Evolutionary conservation across 2,888 invertebrate species (phyloP).

Genomic region (Agrilus mali): DNA sequence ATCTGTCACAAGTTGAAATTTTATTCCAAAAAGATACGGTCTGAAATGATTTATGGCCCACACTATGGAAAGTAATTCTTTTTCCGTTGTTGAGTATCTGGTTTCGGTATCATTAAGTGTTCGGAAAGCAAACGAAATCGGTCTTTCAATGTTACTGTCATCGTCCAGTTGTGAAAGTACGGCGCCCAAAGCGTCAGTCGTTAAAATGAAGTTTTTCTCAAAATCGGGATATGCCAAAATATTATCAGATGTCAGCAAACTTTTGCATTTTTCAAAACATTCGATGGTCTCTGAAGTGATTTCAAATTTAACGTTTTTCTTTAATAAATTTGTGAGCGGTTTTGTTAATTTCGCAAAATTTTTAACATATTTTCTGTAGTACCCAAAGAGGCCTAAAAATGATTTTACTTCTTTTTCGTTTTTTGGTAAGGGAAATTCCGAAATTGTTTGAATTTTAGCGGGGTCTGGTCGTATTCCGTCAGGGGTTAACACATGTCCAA

Average conservation of each 20-base stretch:
- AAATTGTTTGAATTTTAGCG: slow-evolving; percentile 16
- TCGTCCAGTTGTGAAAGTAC: slow-evolving; percentile 16
- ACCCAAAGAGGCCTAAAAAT: slow-evolving; percentile 14
- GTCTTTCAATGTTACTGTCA: slow-evolving; percentile 9
- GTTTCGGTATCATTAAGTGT: slow-evolving; percentile 13
- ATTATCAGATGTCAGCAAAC: slow-evolving; percentile 6
- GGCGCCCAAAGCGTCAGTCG: slow-evolving; percentile 19
- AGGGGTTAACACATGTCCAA: slow-evolving; percentile 20
- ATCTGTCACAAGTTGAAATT: too few species aligned
- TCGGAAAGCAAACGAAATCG: slow-evolving; percentile 18
- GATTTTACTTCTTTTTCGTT: slow-evolving; percentile 17
- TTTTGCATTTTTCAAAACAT: too few species aligned
- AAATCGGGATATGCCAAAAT: slow-evolving; percentile 19
- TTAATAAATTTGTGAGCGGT: slow-evolving; percentile 11
- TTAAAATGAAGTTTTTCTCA: slow-evolving; percentile 16
- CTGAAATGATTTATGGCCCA: too few species aligned
- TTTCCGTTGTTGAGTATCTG: slow-evolving; percentile 6
- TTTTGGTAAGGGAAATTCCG: slow-evolving; percentile 13
- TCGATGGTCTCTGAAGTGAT: too few species aligned
- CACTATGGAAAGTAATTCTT: slow-evolving; percentile 6
- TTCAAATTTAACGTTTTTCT: neutral
- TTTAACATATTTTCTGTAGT: slow-evolving; percentile 9
- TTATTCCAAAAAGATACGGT: too few species aligned
- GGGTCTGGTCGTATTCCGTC: slow-evolving; percentile 21
- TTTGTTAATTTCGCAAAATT: slow-evolving; percentile 11